Evolutionary conservation across 2,113 vertebrate species (phyloP).

Genomic region (Lepidothrix coronata): DNA sequence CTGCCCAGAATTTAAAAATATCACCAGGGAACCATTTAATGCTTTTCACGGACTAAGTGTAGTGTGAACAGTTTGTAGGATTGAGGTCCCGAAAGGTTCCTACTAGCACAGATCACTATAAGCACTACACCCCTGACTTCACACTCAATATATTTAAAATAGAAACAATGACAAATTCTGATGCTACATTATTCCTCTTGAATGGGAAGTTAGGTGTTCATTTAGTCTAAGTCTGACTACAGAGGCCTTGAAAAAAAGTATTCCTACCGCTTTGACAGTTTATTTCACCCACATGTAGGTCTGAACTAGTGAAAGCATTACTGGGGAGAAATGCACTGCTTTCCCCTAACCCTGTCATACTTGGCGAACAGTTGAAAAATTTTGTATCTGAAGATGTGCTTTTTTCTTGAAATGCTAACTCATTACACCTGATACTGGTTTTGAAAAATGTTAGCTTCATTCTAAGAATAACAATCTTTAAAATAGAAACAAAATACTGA

Average conservation of each 20-base stretch:
- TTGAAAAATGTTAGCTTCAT: background rate
- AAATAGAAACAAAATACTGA: background rate
- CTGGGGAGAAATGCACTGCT: background rate
- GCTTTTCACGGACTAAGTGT: background rate
- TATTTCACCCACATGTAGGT: background rate
- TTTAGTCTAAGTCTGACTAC: background rate
- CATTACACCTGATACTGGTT: background rate
- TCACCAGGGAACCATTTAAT: background rate
- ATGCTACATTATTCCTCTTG: background rate
- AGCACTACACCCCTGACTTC: background rate
- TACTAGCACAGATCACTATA: background rate
- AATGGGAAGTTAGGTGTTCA: background rate
- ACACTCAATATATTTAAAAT: background rate
- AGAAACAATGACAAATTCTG: background rate
- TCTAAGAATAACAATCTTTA: background rate
- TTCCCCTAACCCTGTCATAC: background rate
- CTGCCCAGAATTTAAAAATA: background rate
- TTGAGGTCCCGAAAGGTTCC: rapidly evolving
- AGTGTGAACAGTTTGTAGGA: background rate
- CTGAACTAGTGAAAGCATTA: background rate
- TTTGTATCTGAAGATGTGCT: background rate
- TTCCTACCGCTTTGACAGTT: background rate
- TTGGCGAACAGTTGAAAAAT: background rate
- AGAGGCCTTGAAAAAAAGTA: background rate
- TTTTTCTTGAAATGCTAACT: background rate